phyloP scores from a whole-genome alignment of 2,888 invertebrate genomes.

The Brenthis hecate region DNA sequence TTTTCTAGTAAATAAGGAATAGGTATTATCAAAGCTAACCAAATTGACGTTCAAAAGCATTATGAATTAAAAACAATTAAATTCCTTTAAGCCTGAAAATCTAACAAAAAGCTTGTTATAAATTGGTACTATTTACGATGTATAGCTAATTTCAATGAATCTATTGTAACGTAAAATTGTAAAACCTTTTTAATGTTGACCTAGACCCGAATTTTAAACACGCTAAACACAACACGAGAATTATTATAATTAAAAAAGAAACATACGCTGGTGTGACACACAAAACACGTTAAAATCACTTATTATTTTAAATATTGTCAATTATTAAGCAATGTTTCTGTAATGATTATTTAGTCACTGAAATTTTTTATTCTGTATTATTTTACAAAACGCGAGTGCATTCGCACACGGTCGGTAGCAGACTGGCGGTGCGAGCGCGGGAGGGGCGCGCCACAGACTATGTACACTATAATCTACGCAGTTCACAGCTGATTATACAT shows the following conservation, averaged over 20 bases:
- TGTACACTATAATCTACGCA: slow-evolving; percentile 23
- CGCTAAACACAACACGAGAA: slow-evolving; percentile 31
- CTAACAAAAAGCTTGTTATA: neutral
- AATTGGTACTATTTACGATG: neutral
- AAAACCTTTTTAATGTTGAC: slow-evolving; percentile 32
- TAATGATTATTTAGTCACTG: slow-evolving; percentile 24
- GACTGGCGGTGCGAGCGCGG: slow-evolving; percentile 36
- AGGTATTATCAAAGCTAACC: too few species aligned
- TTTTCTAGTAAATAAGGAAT: neutral
- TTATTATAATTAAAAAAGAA: slow-evolving; percentile 24
- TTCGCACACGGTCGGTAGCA: slow-evolving; percentile 36
- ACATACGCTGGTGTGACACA: slow-evolving; percentile 29
- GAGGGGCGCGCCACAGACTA: slow-evolving; percentile 28
- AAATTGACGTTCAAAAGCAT: too few species aligned
- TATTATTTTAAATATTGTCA: slow-evolving; percentile 21
- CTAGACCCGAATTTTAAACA: slow-evolving; percentile 35
- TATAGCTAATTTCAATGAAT: slow-evolving; percentile 15
- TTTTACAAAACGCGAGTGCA: slow-evolving; percentile 14
- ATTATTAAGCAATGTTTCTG: slow-evolving; percentile 20
- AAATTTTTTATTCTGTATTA: slow-evolving; percentile 3
- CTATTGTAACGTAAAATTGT: slow-evolving; percentile 19
- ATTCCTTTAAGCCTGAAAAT: neutral
- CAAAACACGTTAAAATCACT: slow-evolving; percentile 4
- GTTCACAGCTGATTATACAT: slow-evolving; percentile 38
- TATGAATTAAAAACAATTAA: neutral